Base-by-base conservation (phyloP, 2,888 invertebrate species). In the Scaptomyza polygonia region DNA sequence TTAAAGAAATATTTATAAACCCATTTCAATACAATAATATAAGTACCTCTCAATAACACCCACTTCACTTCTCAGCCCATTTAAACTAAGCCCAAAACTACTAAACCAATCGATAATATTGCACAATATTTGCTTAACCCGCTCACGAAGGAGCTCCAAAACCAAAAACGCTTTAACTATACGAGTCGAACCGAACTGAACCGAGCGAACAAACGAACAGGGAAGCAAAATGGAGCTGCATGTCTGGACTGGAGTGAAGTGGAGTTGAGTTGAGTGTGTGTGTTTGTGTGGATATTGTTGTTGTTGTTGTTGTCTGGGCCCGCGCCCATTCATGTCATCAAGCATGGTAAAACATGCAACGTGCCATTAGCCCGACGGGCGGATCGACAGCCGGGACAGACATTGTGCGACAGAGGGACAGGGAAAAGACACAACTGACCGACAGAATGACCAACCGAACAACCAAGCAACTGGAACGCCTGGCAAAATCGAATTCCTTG, bases 401-500 rank as follows among this genome's bases (percentile, higher is more conserved):
- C 53, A 18, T 39, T 43, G 44, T 44, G 34, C n/a, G 48, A 32
- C 34, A 25, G 47, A 6, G 49, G 8, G 12, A 49, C 25, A 12
- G n/a, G n/a, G 66, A 49, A 21, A 27, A 34, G 42, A 55, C 30
- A 21, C 14, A 53, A 44, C 44, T 44, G 66, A 62, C 49, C 70
- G 57, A 63, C 77, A 61, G 77, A 65, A 51, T 61, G 70, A 79
- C 77, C 83, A 77, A 14, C 39, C 6, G 21, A 47, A 16, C 57
- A 40, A 57, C 18, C 39, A 54, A 47, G 61, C 72, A 67, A 80
- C 84, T 77, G 87, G 86, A 79, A 72, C 77, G 85, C 68, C 76
- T 72, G 88, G 88, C 90, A 90, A 91, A 91, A 91, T 91, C 91
- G 90, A 91, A 91, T 91, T 91, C 91, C 92, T 91, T 91, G 92